Conservation (phyloP, 2,888 invertebrate species). For the Ferrisia virgata region DNA sequence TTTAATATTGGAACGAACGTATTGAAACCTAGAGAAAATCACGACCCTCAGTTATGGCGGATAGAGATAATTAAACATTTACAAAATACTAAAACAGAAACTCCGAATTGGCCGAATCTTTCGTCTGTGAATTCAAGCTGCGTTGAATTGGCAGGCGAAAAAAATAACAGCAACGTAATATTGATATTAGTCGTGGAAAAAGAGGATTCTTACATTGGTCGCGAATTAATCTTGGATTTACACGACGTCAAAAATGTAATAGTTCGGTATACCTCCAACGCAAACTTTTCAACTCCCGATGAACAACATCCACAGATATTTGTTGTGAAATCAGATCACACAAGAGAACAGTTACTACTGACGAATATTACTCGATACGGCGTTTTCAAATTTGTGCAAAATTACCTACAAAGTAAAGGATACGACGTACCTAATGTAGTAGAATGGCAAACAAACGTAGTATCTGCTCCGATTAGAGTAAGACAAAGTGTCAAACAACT, state of each 20-base stretch:
- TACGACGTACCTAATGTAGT: not conserved
- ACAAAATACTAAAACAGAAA: conserved; percentile 10
- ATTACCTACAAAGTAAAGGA: not conserved
- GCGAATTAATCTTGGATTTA: conserved; percentile 45
- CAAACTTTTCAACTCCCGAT: not conserved
- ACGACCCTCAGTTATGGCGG: conserved; percentile 60
- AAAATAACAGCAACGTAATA: not conserved
- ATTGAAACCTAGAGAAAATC: not conserved
- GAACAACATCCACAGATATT: not conserved
- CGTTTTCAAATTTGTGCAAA: not conserved
- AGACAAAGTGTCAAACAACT: not conserved
- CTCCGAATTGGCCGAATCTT: conserved; percentile 10
- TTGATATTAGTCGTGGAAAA: conserved; percentile 2
- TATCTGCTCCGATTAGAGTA: too few relatives aligned
- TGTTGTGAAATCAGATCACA: not conserved
- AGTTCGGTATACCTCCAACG: not conserved
- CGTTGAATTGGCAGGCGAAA: not conserved
- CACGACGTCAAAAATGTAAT: not conserved
- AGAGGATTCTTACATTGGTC: not conserved
- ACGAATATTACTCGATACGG: not conserved
- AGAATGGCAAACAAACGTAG: not conserved
- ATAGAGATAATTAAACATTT: conserved; percentile 31
- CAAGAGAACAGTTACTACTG: not conserved
- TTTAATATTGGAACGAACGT: conserved; percentile 61
- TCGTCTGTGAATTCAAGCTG: not conserved